A percentile compares a stretch with the other conserved stretches of the same genome.
Conservation (phyloP, 2,888 invertebrate species). For the Sinodicranocentrus sp. region DNA sequence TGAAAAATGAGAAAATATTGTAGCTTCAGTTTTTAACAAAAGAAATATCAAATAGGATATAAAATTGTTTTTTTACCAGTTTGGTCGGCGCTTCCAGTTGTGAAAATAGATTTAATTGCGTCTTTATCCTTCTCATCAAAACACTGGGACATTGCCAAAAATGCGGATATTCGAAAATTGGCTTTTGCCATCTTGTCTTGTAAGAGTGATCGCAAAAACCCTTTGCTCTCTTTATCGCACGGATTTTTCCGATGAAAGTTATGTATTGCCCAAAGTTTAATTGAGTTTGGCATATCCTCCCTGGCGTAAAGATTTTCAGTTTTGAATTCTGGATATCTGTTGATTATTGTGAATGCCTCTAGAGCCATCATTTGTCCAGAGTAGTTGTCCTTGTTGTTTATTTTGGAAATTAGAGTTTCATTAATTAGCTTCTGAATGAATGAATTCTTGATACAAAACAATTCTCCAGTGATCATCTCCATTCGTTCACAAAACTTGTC, state of each 20-base stretch:
- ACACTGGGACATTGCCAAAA: constrained; percentile 32
- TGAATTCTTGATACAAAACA: constrained; percentile 7
- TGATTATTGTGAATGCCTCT: too few relatives aligned
- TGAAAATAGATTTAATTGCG: too few relatives aligned
- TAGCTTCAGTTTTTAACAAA: background rate
- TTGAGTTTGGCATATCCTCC: too few relatives aligned
- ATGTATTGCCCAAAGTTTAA: constrained; percentile 14
- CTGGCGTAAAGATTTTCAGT: background rate
- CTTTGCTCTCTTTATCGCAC: constrained; percentile 20
- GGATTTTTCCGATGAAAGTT: constrained; percentile 24
- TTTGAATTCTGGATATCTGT: too few relatives aligned
- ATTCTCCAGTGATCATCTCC: constrained; percentile 12
- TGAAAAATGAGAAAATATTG: background rate
- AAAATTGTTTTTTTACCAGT: too few relatives aligned
- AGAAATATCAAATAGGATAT: too few relatives aligned
- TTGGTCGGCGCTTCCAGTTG: too few relatives aligned
- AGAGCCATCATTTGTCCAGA: background rate
- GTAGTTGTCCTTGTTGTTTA: background rate
- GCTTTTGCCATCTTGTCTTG: background rate
- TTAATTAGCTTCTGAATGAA: constrained; percentile 14
- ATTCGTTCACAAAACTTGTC: constrained; percentile 27
- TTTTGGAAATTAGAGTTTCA: background rate
- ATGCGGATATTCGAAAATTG: constrained; percentile 32
- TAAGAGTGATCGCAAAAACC: constrained; percentile 13
- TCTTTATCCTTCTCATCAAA: constrained; percentile 20